phyloP scores from a whole-genome alignment of 1,140 invertebrate species.

The Philopotamus ludificatus region DNA sequence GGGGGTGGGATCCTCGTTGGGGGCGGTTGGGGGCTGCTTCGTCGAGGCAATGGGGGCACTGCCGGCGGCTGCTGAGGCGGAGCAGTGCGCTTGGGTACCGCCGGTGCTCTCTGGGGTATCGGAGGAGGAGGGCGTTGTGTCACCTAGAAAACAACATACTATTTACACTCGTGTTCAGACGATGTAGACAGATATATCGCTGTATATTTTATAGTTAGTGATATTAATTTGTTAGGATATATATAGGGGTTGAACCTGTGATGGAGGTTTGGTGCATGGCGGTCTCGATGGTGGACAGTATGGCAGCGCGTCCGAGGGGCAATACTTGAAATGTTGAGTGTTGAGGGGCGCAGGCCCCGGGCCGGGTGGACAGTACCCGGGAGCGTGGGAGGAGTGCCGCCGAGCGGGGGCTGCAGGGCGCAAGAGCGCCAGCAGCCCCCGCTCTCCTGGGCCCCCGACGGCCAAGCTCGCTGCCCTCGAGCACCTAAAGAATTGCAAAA shows the following conservation, averaged over 20 bases:
- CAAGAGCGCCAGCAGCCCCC: conserved; percentile 44
- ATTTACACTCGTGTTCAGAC: neutral
- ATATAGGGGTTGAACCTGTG: conserved; percentile 31
- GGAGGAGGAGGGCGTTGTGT: conserved; percentile 43
- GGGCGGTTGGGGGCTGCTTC: conserved; percentile 29
- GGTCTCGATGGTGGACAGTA: conserved; percentile 53
- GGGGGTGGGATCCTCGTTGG: conserved; percentile 46
- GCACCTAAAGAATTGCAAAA: conserved; percentile 45
- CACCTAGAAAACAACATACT: conserved; percentile 18
- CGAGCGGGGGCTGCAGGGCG: conserved; percentile 40
- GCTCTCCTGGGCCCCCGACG: conserved; percentile 11
- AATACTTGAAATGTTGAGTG: conserved; percentile 49
- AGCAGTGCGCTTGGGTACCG: conserved; percentile 44
- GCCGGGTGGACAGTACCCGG: conserved; percentile 45
- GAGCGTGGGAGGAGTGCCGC: conserved; percentile 51
- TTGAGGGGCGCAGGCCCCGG: conserved; percentile 25
- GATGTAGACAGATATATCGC: too few relatives aligned
- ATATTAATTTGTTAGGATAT: conserved; percentile 35
- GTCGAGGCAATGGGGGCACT: conserved; percentile 41
- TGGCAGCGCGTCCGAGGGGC: conserved; percentile 53
- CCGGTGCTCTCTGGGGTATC: conserved; percentile 52
- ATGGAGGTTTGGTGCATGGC: conserved; percentile 30
- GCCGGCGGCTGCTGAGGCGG: conserved; percentile 46
- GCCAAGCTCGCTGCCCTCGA: conserved; percentile 54
- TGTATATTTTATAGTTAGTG: too few relatives aligned